A percentile compares a stretch with the other conserved stretches of the same genome.
Conservation (phyloP, 2,113 vertebrate genomes). For the Scolopax mira region DNA sequence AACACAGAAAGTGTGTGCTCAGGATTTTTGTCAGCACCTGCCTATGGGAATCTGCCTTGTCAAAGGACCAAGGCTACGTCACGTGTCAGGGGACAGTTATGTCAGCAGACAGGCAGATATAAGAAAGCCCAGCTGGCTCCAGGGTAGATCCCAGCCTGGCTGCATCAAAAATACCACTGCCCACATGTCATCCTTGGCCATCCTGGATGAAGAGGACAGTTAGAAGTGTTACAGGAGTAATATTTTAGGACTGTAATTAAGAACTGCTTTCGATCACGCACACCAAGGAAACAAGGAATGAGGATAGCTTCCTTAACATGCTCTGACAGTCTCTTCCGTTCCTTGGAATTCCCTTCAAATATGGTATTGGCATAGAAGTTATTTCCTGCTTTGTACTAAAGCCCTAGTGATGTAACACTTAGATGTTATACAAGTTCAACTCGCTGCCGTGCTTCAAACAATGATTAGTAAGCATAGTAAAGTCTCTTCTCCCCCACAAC, state of each 20-base stretch:
- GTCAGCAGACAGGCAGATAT: neutral
- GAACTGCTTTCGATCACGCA: neutral
- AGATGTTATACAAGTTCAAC: neutral
- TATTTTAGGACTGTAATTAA: neutral
- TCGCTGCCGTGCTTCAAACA: neutral
- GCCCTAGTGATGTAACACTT: neutral
- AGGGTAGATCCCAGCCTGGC: neutral
- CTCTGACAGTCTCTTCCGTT: neutral
- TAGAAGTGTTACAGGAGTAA: neutral
- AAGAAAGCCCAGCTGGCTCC: neutral
- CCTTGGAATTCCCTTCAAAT: neutral
- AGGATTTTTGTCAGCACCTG: too few species aligned
- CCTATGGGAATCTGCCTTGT: neutral
- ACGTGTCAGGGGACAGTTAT: neutral
- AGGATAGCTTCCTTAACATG: neutral
- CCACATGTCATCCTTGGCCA: neutral
- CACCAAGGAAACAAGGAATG: neutral
- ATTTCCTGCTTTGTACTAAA: neutral
- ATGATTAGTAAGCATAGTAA: neutral
- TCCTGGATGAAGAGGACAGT: neutral
- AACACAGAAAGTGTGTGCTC: neutral
- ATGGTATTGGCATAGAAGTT: neutral
- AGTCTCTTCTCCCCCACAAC: neutral
- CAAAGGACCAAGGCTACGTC: neutral
- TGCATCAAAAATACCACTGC: neutral